phyloP scores from a whole-genome alignment of 2,113 vertebrate genomes.

The Bettongia penicillata region DNA sequence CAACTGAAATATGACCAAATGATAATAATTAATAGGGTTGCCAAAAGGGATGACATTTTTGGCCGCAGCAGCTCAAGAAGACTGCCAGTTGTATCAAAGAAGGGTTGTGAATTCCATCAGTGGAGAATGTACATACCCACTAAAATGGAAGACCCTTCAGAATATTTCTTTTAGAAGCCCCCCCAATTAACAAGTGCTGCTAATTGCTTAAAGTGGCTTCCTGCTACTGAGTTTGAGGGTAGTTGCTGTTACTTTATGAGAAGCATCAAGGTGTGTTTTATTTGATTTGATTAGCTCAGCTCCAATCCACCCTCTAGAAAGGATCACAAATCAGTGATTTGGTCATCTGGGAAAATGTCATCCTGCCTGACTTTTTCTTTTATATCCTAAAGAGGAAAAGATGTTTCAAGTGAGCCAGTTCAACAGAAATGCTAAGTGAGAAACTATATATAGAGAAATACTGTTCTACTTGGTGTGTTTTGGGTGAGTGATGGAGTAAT shows the following conservation, averaged over 20 bases:
- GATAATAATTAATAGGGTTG: too few species aligned
- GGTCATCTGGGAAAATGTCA: background rate
- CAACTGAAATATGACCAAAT: too few species aligned
- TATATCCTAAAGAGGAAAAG: background rate
- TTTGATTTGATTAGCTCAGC: constrained; percentile 13
- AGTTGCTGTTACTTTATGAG: background rate
- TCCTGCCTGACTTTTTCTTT: background rate
- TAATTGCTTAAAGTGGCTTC: background rate
- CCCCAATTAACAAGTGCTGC: background rate
- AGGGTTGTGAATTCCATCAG: too few species aligned
- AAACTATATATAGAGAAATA: constrained; percentile 33
- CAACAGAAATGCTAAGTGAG: constrained; percentile 2
- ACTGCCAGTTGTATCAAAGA: too few species aligned
- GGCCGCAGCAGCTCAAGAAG: background rate
- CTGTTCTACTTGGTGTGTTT: constrained; percentile 5
- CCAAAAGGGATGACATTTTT: too few species aligned
- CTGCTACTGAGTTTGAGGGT: background rate
- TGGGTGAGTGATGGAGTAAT: background rate
- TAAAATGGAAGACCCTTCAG: too few species aligned
- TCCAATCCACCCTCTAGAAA: background rate
- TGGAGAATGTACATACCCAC: too few species aligned
- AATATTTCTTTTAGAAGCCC: too few species aligned
- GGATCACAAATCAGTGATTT: constrained; percentile 30
- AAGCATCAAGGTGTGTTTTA: background rate
- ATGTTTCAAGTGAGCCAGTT: background rate